These are phyloP conservation scores for Panopea generosa DNA, from an alignment of 2,888 invertebrate genomes.

Conservation along the genomic window DNA sequence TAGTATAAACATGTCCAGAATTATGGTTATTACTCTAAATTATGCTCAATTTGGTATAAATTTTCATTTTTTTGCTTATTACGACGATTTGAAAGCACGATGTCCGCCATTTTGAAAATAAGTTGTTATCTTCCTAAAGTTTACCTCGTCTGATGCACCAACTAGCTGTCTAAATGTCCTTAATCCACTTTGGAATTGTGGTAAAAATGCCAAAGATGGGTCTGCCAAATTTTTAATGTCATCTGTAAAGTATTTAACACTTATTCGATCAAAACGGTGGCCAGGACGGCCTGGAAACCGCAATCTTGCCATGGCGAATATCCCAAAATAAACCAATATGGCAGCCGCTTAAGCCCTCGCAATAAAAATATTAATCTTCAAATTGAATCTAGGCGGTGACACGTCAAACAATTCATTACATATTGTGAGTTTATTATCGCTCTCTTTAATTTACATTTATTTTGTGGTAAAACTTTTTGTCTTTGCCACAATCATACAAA, in stretches of 20 bases:
- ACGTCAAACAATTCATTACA: too few relatives aligned
- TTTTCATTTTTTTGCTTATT: background rate
- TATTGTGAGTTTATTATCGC: too few relatives aligned
- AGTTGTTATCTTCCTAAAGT: conserved; percentile 25
- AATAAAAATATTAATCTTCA: too few relatives aligned
- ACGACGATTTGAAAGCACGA: conserved; percentile 55
- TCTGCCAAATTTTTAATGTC: conserved; percentile 79
- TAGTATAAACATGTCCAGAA: background rate
- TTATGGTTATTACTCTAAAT: background rate
- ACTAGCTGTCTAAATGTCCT: conserved; percentile 79
- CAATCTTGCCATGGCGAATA: conserved; percentile 84
- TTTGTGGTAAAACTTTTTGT: too few relatives aligned
- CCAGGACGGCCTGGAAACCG: conserved; percentile 85
- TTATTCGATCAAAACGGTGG: conserved; percentile 81
- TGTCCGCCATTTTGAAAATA: conserved; percentile 79
- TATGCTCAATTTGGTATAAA: background rate
- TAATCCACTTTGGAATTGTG: conserved; percentile 80
- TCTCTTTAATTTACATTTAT: too few relatives aligned
- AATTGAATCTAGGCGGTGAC: too few relatives aligned
- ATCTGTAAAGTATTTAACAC: conserved; percentile 78
- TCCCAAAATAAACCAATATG: conserved; percentile 40
- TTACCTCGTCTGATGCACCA: conserved; percentile 84
- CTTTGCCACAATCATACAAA: too few relatives aligned
- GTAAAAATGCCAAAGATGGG: conserved; percentile 78
- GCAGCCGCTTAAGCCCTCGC: too few relatives aligned